Evolutionary conservation across 2,888 invertebrate genomes (phyloP).

Genomic region (Argyresthia goedartella): DNA sequence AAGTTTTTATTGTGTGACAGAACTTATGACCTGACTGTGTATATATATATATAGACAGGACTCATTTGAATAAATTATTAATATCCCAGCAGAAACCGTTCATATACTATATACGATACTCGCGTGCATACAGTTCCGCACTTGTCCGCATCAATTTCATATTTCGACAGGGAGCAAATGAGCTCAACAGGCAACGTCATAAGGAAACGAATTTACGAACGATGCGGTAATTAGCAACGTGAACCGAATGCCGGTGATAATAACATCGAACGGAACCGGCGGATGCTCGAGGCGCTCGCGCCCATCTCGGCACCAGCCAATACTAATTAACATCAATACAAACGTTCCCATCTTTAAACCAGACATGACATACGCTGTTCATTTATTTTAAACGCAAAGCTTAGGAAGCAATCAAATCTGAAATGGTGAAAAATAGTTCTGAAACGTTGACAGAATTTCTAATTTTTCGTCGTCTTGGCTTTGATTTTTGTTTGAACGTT

Average conservation of each 20-base stretch:
- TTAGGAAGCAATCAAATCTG: conserved; percentile 10
- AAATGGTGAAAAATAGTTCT: too few species aligned
- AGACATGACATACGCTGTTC: conserved; percentile 33
- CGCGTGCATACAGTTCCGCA: too few species aligned
- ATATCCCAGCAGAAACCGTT: too few species aligned
- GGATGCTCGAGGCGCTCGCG: not conserved
- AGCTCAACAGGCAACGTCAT: conserved; percentile 13
- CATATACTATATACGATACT: too few species aligned
- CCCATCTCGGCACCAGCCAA: conserved; percentile 6
- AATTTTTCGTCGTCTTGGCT: too few species aligned
- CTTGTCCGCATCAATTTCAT: not conserved
- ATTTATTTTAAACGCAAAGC: conserved; percentile 31
- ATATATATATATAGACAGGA: too few species aligned
- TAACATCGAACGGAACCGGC: not conserved
- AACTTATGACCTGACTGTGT: too few species aligned
- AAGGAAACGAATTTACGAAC: conserved; percentile 26
- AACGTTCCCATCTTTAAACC: conserved; percentile 26
- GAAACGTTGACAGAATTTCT: too few species aligned
- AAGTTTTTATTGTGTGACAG: too few species aligned
- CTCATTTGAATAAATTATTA: too few species aligned
- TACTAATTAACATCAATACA: conserved; percentile 44
- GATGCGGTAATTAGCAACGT: conserved; percentile 27
- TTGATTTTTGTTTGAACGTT: too few species aligned
- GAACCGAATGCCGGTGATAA: conserved; percentile 34
- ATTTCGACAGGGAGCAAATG: not conserved